These are phyloP conservation scores for Leptodirus hochenwartii DNA, from an alignment of 2,888 invertebrate genomes.

Conservation along the genomic window DNA sequence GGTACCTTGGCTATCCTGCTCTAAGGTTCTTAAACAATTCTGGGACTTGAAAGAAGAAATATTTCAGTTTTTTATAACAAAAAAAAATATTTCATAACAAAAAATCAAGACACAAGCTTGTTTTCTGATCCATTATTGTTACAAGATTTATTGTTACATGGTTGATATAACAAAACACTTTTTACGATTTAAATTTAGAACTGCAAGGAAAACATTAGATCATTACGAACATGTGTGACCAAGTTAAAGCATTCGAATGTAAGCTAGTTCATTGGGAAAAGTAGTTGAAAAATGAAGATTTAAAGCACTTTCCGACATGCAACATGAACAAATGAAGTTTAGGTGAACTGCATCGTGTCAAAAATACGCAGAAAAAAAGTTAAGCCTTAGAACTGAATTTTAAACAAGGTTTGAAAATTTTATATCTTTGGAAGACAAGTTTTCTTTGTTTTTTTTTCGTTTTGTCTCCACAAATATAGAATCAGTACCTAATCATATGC, in stretches of 20 bases:
- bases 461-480: conserved; percentile 10
- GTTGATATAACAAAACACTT: conserved; percentile 7
- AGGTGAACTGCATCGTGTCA: conserved; percentile 7
- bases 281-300: conserved; percentile 13
- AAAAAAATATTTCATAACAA: too few species aligned
- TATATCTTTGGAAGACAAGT: conserved; percentile 11
- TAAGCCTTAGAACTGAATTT: conserved; percentile 12
- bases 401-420: conserved; percentile 13
- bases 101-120: conserved; percentile 9
- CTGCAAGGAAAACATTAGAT: conserved; percentile 12
- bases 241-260: conserved; percentile 13
- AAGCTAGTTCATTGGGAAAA: conserved; percentile 14
- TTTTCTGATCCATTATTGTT: conserved; percentile 7
- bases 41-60: conserved; percentile 12
- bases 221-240: conserved; percentile 12
- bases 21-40: conserved; percentile 14
- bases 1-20: conserved; percentile 14
- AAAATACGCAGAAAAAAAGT: conserved; percentile 8
- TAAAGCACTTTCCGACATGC: conserved; percentile 11
- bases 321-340: conserved; percentile 9
- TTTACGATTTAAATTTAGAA: conserved; percentile 10
- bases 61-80: conserved; percentile 8
- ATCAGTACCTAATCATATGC: conserved; percentile 9
- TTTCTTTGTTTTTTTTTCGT: conserved; percentile 10
- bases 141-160: conserved; percentile 8